Percentiles rank a stretch among this genome's conserved stretches.
Evolutionary conservation across 2,797 vertebrate species (phyloP).

Genomic region (Ceryle rudis): DNA sequence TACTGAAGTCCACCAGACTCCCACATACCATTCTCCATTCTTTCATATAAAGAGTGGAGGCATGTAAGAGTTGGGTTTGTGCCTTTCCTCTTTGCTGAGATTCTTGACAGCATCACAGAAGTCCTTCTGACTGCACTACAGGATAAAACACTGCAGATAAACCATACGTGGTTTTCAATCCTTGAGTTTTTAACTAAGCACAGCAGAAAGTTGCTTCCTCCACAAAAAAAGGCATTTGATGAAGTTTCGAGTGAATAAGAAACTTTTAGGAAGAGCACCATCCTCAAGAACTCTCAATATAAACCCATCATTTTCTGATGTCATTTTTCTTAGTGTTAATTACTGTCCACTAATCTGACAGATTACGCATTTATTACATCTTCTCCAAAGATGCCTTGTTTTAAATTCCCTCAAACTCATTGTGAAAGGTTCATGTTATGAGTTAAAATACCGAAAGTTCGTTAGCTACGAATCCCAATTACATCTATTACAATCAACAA

Average conservation of each 20-base stretch:
- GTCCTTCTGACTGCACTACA: neutral
- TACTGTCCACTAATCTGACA: neutral
- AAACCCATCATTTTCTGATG: neutral
- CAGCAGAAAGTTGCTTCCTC: neutral
- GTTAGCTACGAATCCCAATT: neutral
- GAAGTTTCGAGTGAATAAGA: neutral
- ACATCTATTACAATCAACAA: neutral
- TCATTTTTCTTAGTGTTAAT: neutral
- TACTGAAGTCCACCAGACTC: neutral
- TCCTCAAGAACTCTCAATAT: neutral
- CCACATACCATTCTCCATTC: neutral
- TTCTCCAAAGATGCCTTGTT: neutral
- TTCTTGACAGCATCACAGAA: neutral
- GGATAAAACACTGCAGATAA: neutral
- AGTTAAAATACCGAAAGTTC: neutral
- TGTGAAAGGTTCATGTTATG: neutral
- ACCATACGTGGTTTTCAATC: neutral
- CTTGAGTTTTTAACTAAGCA: neutral
- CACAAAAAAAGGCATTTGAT: neutral
- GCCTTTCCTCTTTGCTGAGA: neutral
- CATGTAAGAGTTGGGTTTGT: neutral
- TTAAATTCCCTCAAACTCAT: neutral
- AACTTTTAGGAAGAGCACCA: neutral
- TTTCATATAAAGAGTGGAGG: neutral
- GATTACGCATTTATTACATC: fast-evolving